These are phyloP conservation scores for Burhinus bistriatus DNA, from an alignment of 2,113 vertebrate species.

Conservation along the genomic window DNA sequence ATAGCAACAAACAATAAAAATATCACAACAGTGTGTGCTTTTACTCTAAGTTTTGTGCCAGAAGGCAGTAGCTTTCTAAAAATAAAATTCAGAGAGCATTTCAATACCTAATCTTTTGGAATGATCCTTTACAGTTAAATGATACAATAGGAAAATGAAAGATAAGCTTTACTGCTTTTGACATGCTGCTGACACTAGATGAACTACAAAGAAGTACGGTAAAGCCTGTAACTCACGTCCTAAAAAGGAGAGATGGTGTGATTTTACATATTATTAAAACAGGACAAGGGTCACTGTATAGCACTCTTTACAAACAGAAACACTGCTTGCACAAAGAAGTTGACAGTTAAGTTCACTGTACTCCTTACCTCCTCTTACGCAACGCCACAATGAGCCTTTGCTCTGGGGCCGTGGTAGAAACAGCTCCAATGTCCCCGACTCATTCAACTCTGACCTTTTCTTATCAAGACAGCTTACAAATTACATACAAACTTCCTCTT, in stretches of 20 bases:
- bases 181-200: background rate
- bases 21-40: background rate
- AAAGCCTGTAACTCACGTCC: background rate
- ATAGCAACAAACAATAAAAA: background rate
- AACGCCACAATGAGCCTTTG: background rate
- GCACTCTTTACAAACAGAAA: background rate
- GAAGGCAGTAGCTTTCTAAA: background rate
- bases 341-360: background rate
- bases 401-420: background rate
- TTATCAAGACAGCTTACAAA: background rate
- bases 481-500: background rate
- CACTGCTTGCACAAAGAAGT: background rate
- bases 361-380: background rate
- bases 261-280: background rate
- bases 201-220: background rate
- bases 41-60: background rate
- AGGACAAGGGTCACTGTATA: background rate
- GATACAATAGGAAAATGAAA: background rate
- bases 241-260: background rate
- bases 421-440: background rate
- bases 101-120: background rate
- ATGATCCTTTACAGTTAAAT: background rate
- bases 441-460: background rate
- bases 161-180: background rate
- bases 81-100: background rate